Base-by-base conservation (phyloP, 2,888 invertebrate genomes). In the Idaea biselata region DNA sequence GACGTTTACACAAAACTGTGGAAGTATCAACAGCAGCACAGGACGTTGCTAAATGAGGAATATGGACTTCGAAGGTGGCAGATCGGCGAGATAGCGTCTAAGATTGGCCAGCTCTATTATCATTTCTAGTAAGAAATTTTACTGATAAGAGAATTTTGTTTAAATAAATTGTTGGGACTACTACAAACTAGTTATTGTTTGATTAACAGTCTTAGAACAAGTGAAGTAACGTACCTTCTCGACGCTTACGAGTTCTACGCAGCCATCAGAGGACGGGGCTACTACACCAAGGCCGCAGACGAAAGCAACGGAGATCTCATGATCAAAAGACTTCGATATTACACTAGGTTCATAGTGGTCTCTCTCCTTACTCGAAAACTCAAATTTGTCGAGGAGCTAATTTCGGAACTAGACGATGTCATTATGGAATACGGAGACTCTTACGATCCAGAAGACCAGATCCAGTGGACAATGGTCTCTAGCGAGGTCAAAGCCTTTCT, bases 21-120 rank as follows among this genome's bases (percentile, higher is more conserved):
- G 99, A 99, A 99, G 89, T 99, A 98, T 87, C 99, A 99, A 88
- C 99, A 99, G 85, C 98, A 98, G 84, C 98, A 99, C 90, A 95
- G 98, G 90, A 95, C 95, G 86, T 94, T 98, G 68, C 93, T 99
- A 74, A 98, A 99, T 87, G 95, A 95, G 69, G 98, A 98, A 89
- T 99, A 99, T 88, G 98, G 98, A 44, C 93, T 99, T 77, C 99
- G 99, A 83, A 93, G 99, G 75, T 99, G 99, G 99, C 99, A 99
- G 91, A 99, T 99, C 76, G 99, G 99, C 61, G 99, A 99, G 92
- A 98, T 99, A 72, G 99, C 99, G 59, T 99, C 98, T 61, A 99
- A 99, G 94, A 99, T 99, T 83, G 99, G 99, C 72, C 99, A 99
- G 91, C 95, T 99, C 33, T 99, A 99, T 91, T 99, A 99, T 88